Base-by-base conservation (phyloP, 1,140 invertebrate genomes). In the Ruditapes philippinarum region DNA sequence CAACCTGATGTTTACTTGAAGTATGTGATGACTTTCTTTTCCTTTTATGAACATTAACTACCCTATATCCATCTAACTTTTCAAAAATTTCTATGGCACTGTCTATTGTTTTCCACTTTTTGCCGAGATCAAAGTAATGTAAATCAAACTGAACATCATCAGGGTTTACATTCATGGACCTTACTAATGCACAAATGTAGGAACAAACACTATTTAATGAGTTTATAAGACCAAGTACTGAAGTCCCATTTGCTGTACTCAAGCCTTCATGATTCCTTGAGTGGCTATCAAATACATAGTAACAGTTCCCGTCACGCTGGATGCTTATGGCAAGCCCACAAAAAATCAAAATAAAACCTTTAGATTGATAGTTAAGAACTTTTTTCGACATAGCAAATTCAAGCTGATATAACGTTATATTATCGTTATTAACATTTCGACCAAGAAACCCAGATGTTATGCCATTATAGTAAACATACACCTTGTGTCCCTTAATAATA, bases 271-370 rank as follows among this genome's bases (percentile, higher is more conserved):
- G 17, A 57, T 38, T 31, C 36, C 78, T 54, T 9, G 78, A 80
- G n/a, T 80, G 78, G 51, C 78, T 80, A 60, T 80, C 78, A 80
- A 80, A 80, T 22, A 57, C 36, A 28, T 28, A 54, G n/a, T 14
- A 80, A 17, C 57, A 7, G 42, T 7, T 14, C 5, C 42, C 42
- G 14, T 45, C 42, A 45, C n/a, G n/a, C n/a, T n/a, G n/a, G n/a
- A n/a, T n/a, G n/a, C n/a, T n/a, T n/a, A n/a, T n/a, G n/a, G n/a
- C n/a, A n/a, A n/a, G n/a, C n/a, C n/a, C n/a, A n/a, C n/a, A n/a
- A n/a, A n/a, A n/a, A n/a, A n/a, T n/a, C n/a, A n/a, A n/a, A n/a
- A n/a, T n/a, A n/a, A n/a, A n/a, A n/a, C n/a, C n/a, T n/a, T n/a
- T n/a, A n/a, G n/a, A n/a, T n/a, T n/a, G n/a, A n/a, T n/a, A n/a